Base-by-base conservation (phyloP, 2,888 invertebrate genomes). In the Aphelenchoides bicaudatus region DNA sequence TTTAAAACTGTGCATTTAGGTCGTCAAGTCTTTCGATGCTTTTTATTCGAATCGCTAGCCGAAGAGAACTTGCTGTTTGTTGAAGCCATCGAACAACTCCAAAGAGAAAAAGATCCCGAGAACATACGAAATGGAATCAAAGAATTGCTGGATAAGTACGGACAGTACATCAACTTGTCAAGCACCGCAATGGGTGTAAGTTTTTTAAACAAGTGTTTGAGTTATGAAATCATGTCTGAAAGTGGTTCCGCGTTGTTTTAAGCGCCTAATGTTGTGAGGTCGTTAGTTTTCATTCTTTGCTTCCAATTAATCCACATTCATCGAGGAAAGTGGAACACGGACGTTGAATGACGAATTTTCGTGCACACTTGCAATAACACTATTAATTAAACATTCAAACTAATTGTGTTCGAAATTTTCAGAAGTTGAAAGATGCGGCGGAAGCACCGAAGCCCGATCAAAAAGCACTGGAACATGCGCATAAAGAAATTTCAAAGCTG, bases 31-130 rank as follows among this genome's bases (percentile, higher is more conserved):
- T 77, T 78, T 58, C 72, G 75, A 25, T 70, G 70, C 34, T 77
- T 76, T 57, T 63, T 77, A 5, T 72, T 64, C 58, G 65, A 76
- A 53, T 63, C 74, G 10, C 59, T 77, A 39, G 77, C 77, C 31
- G 77, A 77, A 38, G 77, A 77, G 61, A 77, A 77, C 53, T 66
- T 77, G 23, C 52, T 70, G 2, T 77, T 77, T 48, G 61, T 75
- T 30, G 77, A 77, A 39, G 71, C 67, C 2, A 59, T 71, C 8
- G 75, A 77, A 21, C 66, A 68, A 53, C 59, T 75, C 28, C 70
- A 70, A 56, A 78, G 71, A 56, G 70, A 72, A 65, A 75, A 69
- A 49, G 66, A 64, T 39, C 61, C 65, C 30, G 72, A 62, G 6
- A 73, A 75, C 55, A 73, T 74, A 10, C 30, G 65, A 37, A 30